Evolutionary conservation across 2,888 invertebrate genomes (phyloP), one percentile per base, ranked within the genome.

Genomic region (Pyrochroa serraticornis): DNA sequence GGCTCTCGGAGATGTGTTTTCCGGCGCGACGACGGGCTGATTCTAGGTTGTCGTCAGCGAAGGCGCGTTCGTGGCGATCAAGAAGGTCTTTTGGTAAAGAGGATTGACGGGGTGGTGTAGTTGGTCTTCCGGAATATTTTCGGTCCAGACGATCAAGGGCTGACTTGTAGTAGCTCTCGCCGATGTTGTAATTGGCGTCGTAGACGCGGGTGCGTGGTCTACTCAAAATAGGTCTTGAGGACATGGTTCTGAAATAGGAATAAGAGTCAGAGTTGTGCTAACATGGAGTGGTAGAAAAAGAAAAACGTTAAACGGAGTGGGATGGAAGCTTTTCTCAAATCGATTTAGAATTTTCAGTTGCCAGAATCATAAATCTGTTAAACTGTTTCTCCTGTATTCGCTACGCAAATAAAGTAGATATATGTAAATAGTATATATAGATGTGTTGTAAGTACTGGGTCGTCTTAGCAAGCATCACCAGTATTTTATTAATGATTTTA

Each of bases 161-260:
- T 7, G 90, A 86, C 68, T 87, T 87, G 82, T 93, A 93, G 77
- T 91, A 91, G 71, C 89, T 90, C 79, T 92, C 90, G 52, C 92
- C 92, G 75, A 90, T 89, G 80, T 90, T 87, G 81, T 91, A 92
- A 79, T 92, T 93, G 78, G 90, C 90, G 74, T 92, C 91, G 77
- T 93, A 93, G 72, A 93, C 88, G 78, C 89, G 89, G 30, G 92
- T 92, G 71, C 92, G 85, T 64, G 90, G 89, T 77, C 90, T 82
- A 59, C 77, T 79, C 53, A 78, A 73, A 58, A 77, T 70, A 42
- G 78, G 71, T 50, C 77, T 70, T 42, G 75, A 73, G 22, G 54
- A 48, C 54, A 55, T 55, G 35, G 30, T 31, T 32, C 36, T 7
- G 34, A 22, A 22, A 22, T 22, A 5, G 22, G 22, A 22, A 22